Evolutionary conservation across 1,140 invertebrate species (phyloP), one percentile per base, ranked within the genome.

Genomic region (Melipona quadrifasciata): DNA sequence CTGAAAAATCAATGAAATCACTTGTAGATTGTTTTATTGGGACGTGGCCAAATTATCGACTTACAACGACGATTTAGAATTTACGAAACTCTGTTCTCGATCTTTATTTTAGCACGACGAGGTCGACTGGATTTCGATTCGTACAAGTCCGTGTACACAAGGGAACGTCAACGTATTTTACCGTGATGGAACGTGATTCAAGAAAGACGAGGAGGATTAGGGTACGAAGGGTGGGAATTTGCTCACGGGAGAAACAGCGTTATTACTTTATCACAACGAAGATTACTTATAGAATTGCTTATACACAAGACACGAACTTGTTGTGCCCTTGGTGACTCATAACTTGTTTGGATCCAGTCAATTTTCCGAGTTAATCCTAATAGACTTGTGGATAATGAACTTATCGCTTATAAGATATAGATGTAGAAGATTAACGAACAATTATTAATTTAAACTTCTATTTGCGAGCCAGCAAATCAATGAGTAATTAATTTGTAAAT

Each of bases 161-260:
- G 68, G 75, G 34, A 73, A 58, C 57, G 51, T 19, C 86, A 58
- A 80, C 78, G 72, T 53, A 55, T 55, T 65, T 80, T 71, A 75
- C 47, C 64, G 67, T n/a, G 73, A 72, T 34, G 27, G 47, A 67
- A 88, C 86, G 87, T 88, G 87, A 68, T 57, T 85, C 34, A n/a
- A n/a, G 64, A 34, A 58, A 73, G 64, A 68, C 47, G 73, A 47
- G 77, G 51, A 58, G 86, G 87, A 87, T 88, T 65, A 87, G n/a
- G 64, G 73, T 47, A 81, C 67, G 31, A 61, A 65, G 51, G 67
- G 11, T 27, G 11, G 67, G 34, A 55, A 65, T 65, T 16, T 34
- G 27, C 21, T 3, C 21, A 58, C 5, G 19, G 12, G 19, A 3
- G 2, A 65, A 51, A 51, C 47, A 3, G 53, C 17, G 27, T 8